These are phyloP conservation scores for Heterodera schachtii DNA, from an alignment of 1,140 invertebrate species.

Conservation along the genomic window DNA sequence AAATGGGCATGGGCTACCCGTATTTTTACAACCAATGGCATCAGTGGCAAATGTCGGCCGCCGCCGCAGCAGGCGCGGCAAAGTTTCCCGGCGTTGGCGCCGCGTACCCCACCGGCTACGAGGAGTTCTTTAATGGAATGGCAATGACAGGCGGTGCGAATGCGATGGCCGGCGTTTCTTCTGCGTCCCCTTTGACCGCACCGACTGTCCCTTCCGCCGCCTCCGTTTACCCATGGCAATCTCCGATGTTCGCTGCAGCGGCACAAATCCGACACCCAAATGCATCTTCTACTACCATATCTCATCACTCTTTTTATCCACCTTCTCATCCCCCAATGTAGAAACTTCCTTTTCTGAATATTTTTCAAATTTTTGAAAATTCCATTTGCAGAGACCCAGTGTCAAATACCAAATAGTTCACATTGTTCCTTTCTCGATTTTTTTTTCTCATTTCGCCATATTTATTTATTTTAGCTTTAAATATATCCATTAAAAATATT, in stretches of 20 bases:
- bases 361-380: neutral
- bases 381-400: neutral
- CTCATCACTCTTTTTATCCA: neutral
- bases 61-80: neutral
- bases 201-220: neutral
- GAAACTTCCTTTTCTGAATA: neutral
- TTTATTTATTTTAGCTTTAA: neutral
- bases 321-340: conserved; percentile 12
- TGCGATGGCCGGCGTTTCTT: conserved; percentile 5
- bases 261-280: neutral
- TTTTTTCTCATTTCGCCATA: neutral
- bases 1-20: conserved; percentile 17
- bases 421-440: no score
- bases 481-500: neutral
- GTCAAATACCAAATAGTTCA: no score
- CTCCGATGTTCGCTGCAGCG: neutral
- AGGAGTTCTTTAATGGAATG: conserved; percentile 15
- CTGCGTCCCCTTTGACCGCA: neutral
- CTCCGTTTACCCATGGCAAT: neutral
- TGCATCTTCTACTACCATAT: neutral
- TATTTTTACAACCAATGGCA: conserved; percentile 28
- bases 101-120: neutral
- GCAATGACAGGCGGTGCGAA: neutral
- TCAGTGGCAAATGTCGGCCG: conserved; percentile 29
- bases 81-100: neutral